Percentiles rank a stretch among this genome's conserved stretches.
Evolutionary conservation across 2,888 invertebrate species (phyloP).

Genomic region (Hydropsyche betteni): DNA sequence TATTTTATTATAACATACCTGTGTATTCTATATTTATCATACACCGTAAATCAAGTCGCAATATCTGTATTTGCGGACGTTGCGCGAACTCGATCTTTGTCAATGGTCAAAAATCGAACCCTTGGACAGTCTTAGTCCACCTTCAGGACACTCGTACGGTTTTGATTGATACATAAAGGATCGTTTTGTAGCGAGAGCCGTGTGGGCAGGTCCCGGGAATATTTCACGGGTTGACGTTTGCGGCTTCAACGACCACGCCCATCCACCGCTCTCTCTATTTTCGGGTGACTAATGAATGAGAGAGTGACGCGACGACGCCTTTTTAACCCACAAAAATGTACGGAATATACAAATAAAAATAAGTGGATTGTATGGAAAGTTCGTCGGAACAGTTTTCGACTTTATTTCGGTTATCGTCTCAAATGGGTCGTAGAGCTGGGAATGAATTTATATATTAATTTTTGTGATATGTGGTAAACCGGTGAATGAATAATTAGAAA

Average conservation of each 20-base stretch:
- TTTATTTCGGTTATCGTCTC: no score
- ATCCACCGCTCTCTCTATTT: constrained; percentile 66
- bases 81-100: no score
- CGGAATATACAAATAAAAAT: constrained; percentile 40
- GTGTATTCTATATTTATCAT: not conserved
- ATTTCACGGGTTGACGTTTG: constrained; percentile 54
- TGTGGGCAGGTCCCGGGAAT: constrained; percentile 36
- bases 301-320: constrained; percentile 39
- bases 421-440: no score
- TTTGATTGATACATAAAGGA: constrained; percentile 2
- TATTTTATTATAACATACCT: constrained; percentile 4
- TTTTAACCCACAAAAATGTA: constrained; percentile 19
- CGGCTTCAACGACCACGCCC: constrained; percentile 66
- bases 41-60: not conserved
- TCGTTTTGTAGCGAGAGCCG: constrained; percentile 26
- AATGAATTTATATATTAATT: no score
- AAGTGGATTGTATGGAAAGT: constrained; percentile 53
- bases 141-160: no score
- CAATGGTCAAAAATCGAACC: no score
- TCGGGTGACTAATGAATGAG: constrained; percentile 55
- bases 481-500: no score
- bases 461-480: no score
- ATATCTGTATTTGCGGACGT: not conserved
- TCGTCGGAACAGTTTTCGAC: no score
- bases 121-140: no score